phyloP scores from a whole-genome alignment of 2,113 vertebrate genomes.

The Bostrychus sinensis region DNA sequence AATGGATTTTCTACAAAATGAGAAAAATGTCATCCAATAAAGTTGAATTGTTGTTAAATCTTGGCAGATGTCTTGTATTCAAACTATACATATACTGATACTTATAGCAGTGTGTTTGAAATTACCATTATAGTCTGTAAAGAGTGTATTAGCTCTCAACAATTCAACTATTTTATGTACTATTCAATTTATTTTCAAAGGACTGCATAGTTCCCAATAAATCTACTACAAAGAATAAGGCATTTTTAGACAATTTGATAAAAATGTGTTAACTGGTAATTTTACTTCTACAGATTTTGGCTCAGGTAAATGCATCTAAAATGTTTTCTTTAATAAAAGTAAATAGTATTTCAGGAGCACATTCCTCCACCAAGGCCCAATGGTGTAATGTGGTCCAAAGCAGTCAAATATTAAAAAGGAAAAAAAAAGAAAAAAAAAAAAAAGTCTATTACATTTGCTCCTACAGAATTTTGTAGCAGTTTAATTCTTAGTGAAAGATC shows the following conservation, averaged over 20 bases:
- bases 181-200: neutral
- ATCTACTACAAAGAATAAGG: neutral
- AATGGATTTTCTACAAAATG: constrained; percentile 56
- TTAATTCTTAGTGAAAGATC: too few species aligned
- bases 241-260: neutral
- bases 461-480: too few species aligned
- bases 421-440: too few species aligned
- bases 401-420: too few species aligned
- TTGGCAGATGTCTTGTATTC: constrained; percentile 33
- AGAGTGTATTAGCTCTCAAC: neutral
- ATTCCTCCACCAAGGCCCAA: neutral
- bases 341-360: neutral
- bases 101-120: constrained; percentile 25
- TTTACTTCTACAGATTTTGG: neutral
- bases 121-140: too few species aligned
- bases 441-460: too few species aligned
- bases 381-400: too few species aligned
- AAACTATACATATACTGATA: constrained; percentile 18
- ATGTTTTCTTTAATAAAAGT: neutral
- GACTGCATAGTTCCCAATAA: too few species aligned
- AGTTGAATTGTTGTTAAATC: constrained; percentile 54
- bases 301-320: neutral
- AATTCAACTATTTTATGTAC: too few species aligned
- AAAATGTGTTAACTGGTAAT: neutral
- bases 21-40: constrained; percentile 33